Percentiles rank a stretch among this genome's conserved stretches.
phyloP scores from a whole-genome alignment of 2,113 vertebrate species.

The Ploceus nigricollis region DNA sequence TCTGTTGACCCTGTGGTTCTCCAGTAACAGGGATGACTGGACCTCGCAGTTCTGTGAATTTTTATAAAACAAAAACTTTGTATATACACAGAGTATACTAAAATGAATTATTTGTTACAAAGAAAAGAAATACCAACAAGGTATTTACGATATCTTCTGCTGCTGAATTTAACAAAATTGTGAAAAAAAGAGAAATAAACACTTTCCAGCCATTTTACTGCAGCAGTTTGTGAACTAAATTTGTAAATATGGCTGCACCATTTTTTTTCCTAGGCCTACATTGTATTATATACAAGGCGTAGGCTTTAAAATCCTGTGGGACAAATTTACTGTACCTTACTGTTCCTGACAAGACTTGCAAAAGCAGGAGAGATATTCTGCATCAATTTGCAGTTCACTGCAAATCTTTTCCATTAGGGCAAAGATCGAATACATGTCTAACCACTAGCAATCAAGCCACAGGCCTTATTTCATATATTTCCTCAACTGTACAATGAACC shows the following conservation, averaged over 20 bases:
- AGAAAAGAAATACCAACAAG: conserved; percentile 91
- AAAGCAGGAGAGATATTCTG: conserved; percentile 88
- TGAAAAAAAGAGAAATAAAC: conserved; percentile 65
- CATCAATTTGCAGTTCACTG: conserved; percentile 81
- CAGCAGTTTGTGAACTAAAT: conserved; percentile 86
- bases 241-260: conserved; percentile 96
- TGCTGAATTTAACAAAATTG: conserved; percentile 86
- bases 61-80: conserved; percentile 88
- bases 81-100: conserved; percentile 93
- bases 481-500: conserved; percentile 97
- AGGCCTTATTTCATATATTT: conserved; percentile 98
- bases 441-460: conserved; percentile 99
- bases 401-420: conserved; percentile 85
- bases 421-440: conserved; percentile 91
- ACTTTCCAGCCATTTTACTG: conserved; percentile 83
- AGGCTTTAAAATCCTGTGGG: conserved; percentile 86
- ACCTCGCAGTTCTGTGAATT: conserved; percentile 83
- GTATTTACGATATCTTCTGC: conserved; percentile 90
- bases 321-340: conserved; percentile 86
- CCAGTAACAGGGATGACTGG: conserved; percentile 73
- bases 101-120: conserved; percentile 89
- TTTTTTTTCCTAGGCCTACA: conserved; percentile 83
- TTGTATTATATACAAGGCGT: conserved; percentile 94
- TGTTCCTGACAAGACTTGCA: conserved; percentile 88
- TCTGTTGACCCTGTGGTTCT: conserved; percentile 76